phyloP scores from a whole-genome alignment of 2,888 invertebrate genomes.

The Rhodophaea formosa region DNA sequence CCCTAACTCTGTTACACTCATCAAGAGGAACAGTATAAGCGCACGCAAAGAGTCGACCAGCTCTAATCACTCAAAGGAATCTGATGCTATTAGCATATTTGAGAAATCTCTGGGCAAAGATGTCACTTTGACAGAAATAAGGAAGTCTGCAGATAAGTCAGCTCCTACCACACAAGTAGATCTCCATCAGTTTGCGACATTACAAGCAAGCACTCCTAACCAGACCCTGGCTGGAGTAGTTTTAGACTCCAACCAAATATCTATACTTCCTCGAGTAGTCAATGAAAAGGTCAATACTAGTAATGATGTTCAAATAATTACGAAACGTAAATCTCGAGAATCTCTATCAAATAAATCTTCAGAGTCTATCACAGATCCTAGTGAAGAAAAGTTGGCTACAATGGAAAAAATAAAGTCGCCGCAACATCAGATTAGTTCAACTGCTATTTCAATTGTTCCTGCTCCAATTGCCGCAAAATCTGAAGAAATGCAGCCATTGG shows the following conservation, averaged over 20 bases:
- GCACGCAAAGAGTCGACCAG: slow-evolving; percentile 74
- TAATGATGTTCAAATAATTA: slow-evolving; percentile 52
- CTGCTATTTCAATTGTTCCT: slow-evolving; percentile 51
- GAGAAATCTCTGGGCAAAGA: slow-evolving; percentile 76
- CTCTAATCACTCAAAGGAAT: slow-evolving; percentile 71
- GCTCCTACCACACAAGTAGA: slow-evolving; percentile 52
- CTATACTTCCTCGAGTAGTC: slow-evolving; percentile 61
- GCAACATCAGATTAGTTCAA: slow-evolving; percentile 9
- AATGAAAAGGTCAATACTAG: slow-evolving; percentile 43
- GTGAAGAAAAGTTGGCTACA: slow-evolving; percentile 56
- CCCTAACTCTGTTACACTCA: slow-evolving; percentile 73
- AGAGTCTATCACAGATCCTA: slow-evolving; percentile 49
- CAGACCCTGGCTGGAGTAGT: slow-evolving; percentile 50
- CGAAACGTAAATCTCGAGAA: slow-evolving; percentile 59
- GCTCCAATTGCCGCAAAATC: slow-evolving; percentile 55
- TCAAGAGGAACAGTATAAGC: slow-evolving; percentile 71
- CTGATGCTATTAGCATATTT: slow-evolving; percentile 75
- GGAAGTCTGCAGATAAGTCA: slow-evolving; percentile 70
- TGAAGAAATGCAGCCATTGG: slow-evolving; percentile 52
- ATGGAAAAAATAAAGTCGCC: slow-evolving; percentile 65
- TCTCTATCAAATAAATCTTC: slow-evolving; percentile 60
- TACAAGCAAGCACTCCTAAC: slow-evolving; percentile 57
- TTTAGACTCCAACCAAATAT: slow-evolving; percentile 68
- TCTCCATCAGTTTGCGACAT: slow-evolving; percentile 64
- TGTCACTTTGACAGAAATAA: slow-evolving; percentile 74